Evolutionary conservation across 2,888 invertebrate species (phyloP).

Genomic region (Neocrepidodera transversa): DNA sequence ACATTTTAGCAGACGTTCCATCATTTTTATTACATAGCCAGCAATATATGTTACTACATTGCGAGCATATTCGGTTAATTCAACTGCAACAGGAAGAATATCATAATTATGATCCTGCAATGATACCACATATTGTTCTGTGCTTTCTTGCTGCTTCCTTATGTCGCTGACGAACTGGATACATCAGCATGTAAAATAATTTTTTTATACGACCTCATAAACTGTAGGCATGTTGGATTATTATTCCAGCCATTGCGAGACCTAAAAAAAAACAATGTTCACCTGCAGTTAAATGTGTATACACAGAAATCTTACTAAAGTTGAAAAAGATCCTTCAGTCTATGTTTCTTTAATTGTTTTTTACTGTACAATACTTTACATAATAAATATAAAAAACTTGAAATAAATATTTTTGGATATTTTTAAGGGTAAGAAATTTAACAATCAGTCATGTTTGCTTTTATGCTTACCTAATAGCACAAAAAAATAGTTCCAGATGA

Average conservation of each 20-base stretch:
- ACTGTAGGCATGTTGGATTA: conserved; percentile 28
- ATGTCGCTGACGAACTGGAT: neutral
- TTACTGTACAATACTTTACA: too few relatives aligned
- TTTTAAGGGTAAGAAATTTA: too few relatives aligned
- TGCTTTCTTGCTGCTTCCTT: neutral
- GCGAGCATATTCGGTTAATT: neutral
- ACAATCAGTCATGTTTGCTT: neutral
- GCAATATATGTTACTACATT: conserved; percentile 15
- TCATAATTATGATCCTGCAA: conserved; percentile 6
- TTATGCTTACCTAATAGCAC: conserved; percentile 23
- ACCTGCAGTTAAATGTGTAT: too few relatives aligned
- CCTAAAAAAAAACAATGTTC: conserved; percentile 17
- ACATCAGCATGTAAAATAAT: conserved; percentile 12
- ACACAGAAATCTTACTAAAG: too few relatives aligned
- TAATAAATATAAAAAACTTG: neutral
- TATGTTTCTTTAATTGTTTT: too few relatives aligned
- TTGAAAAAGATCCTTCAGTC: too few relatives aligned
- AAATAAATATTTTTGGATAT: too few relatives aligned
- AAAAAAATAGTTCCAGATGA: conserved; percentile 35
- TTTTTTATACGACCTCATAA: conserved; percentile 20
- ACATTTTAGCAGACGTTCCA: neutral
- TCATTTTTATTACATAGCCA: conserved; percentile 16
- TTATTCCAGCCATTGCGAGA: conserved; percentile 32
- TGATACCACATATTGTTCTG: neutral
- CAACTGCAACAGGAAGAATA: neutral